Evolutionary conservation across 2,888 invertebrate species (phyloP).

Genomic region (Ypsolopha sequella): DNA sequence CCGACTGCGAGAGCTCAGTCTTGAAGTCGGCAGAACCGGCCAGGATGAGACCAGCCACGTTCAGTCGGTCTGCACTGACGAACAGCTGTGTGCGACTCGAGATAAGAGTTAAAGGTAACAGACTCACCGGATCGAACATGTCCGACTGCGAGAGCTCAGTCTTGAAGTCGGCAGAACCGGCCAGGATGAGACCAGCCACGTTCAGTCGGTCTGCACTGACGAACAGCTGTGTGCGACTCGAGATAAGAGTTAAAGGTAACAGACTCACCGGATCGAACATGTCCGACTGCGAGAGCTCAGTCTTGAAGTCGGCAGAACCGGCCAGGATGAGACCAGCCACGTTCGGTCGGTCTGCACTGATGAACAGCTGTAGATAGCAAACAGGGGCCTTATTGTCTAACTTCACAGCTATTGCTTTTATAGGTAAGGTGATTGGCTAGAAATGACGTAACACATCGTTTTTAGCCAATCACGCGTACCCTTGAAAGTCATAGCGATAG

Average conservation of each 20-base stretch:
- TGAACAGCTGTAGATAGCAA: constrained; percentile 83
- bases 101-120: constrained; percentile 25
- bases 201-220: constrained; percentile 86
- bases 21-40: constrained; percentile 99
- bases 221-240: background rate
- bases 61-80: constrained; percentile 83
- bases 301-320: constrained; percentile 99
- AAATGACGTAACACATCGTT: no score
- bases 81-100: constrained; percentile 74
- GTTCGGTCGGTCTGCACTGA: constrained; percentile 97
- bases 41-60: constrained; percentile 96
- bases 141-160: constrained; percentile 99
- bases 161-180: constrained; percentile 99
- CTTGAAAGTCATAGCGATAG: no score
- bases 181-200: constrained; percentile 96
- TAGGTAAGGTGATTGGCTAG: no score
- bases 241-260: constrained; percentile 26
- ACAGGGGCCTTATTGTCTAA: no score
- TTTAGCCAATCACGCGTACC: no score
- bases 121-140: constrained; percentile 85
- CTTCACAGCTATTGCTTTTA: no score
- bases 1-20: constrained; percentile 99
- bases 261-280: constrained; percentile 85
- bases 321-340: constrained; percentile 98
- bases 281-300: constrained; percentile 98